phyloP scores from a whole-genome alignment of 2,113 vertebrate genomes.

The Mesoclemmys tuberculata region DNA sequence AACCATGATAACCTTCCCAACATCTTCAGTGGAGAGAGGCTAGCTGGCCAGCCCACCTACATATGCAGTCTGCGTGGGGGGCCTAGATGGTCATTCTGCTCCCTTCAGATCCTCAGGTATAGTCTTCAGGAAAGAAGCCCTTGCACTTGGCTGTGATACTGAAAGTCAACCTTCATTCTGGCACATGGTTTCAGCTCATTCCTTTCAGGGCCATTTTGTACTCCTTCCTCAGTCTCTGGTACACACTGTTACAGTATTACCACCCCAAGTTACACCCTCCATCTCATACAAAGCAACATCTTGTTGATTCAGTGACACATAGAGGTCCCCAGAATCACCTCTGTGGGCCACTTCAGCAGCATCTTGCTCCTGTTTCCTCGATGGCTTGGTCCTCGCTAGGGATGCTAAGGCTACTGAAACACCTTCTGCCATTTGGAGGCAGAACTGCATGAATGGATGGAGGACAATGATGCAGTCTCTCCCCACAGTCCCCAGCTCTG shows the following conservation, averaged over 20 bases:
- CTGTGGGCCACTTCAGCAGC: neutral
- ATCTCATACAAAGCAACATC: neutral
- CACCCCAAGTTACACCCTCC: neutral
- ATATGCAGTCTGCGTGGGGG: neutral
- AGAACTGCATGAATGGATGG: neutral
- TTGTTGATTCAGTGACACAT: neutral
- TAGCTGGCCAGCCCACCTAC: neutral
- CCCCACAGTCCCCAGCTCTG: neutral
- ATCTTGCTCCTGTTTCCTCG: neutral
- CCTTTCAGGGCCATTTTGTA: neutral
- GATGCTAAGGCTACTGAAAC: neutral
- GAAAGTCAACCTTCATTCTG: neutral
- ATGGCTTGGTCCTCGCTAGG: neutral
- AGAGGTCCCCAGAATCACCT: neutral
- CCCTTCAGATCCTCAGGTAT: neutral
- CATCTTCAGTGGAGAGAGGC: neutral
- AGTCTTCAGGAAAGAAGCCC: neutral
- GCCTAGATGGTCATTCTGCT: neutral
- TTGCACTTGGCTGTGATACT: neutral
- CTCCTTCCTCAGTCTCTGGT: neutral
- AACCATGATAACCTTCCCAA: neutral
- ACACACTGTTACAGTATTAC: neutral
- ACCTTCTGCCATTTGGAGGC: neutral
- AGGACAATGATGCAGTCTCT: neutral
- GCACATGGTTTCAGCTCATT: neutral